These are phyloP conservation scores for Carcina quercana DNA, from an alignment of 2,888 invertebrate genomes.

Conservation along the genomic window DNA sequence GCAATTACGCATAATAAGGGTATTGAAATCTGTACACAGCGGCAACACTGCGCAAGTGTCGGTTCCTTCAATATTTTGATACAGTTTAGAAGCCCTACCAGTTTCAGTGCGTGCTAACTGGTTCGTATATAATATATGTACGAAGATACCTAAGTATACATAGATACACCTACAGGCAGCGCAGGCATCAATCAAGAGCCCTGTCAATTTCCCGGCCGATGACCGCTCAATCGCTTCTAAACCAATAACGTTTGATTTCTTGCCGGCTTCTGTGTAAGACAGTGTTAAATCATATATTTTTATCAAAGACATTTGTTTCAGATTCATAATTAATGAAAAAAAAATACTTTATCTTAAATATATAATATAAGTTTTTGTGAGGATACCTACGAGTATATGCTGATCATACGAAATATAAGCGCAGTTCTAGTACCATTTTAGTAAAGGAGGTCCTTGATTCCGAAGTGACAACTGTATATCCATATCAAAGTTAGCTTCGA, in stretches of 20 bases:
- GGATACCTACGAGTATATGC: no score
- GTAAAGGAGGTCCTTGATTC: no score
- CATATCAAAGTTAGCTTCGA: no score
- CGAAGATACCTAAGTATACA: not conserved
- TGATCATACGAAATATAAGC: no score
- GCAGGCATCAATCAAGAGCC: constrained; percentile 17
- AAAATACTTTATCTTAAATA: no score
- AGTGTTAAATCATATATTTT: not conserved
- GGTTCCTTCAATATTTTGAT: constrained; percentile 25
- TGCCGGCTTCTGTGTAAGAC: not conserved
- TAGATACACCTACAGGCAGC: no score
- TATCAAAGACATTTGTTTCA: constrained; percentile 1
- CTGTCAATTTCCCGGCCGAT: constrained; percentile 19
- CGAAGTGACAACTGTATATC: no score
- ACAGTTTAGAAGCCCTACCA: constrained; percentile 33
- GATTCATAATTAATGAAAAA: no score
- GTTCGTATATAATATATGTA: constrained; percentile 5
- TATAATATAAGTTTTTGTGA: no score
- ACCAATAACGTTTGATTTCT: not conserved
- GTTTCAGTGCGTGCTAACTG: constrained; percentile 22
- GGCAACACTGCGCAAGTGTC: not conserved
- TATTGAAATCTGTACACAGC: constrained; percentile 1
- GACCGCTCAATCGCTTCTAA: constrained; percentile 13
- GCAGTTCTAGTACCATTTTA: no score
- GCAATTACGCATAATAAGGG: constrained; percentile 7